phyloP scores from a whole-genome alignment of 2,888 invertebrate genomes.

The Hypomecis punctinalis region DNA sequence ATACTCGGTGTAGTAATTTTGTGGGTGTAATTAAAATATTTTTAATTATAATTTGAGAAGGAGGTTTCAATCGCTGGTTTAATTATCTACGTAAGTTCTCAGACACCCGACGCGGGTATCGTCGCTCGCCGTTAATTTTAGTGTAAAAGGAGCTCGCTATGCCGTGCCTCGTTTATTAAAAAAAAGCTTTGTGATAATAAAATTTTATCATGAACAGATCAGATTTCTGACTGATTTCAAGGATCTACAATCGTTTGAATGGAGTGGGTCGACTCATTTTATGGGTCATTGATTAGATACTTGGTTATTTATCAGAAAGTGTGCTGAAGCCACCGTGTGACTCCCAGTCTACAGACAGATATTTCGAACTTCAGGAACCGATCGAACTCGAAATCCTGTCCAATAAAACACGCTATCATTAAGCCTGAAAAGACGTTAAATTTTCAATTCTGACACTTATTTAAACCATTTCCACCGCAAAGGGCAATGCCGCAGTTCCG shows the following conservation, averaged over 20 bases:
- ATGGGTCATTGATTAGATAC: no score
- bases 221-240: neutral
- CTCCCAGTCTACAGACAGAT: no score
- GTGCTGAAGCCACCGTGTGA: no score
- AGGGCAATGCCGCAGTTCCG: no score
- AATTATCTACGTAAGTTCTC: slow-evolving; percentile 67
- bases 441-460: no score
- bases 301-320: no score
- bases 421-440: no score
- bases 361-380: no score
- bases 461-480: no score
- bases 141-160: slow-evolving; percentile 60
- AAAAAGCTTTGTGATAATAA: slow-evolving; percentile 33
- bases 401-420: no score
- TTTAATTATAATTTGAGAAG: slow-evolving; percentile 74
- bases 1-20: slow-evolving; percentile 50
- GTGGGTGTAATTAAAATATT: slow-evolving; percentile 66
- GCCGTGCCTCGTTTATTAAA: slow-evolving; percentile 52
- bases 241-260: neutral
- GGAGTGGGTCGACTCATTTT: no score
- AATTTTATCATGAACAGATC: slow-evolving; percentile 16
- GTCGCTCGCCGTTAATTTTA: slow-evolving; percentile 64
- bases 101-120: slow-evolving; percentile 61
- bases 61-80: slow-evolving; percentile 69
- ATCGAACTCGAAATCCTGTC: no score